Evolutionary conservation across 2,888 invertebrate genomes (phyloP).

Genomic region (Leistus spinibarbis): DNA sequence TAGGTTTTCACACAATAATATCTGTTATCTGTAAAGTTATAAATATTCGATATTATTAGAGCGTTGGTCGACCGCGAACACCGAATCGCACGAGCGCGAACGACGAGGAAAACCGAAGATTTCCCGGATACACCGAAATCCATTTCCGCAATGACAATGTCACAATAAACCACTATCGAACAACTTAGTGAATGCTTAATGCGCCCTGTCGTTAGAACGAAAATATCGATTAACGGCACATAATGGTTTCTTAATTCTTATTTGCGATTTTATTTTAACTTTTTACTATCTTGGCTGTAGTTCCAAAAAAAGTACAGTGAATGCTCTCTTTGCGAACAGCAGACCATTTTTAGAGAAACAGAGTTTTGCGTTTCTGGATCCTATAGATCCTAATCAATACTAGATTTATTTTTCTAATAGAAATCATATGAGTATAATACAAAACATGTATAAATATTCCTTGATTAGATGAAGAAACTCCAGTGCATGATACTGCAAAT

Average conservation of each 20-base stretch:
- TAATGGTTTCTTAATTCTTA: too few relatives aligned
- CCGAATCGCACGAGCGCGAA: neutral
- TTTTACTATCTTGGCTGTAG: too few relatives aligned
- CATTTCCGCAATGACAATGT: neutral
- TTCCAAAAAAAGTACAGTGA: too few relatives aligned
- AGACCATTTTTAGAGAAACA: too few relatives aligned
- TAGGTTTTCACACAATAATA: neutral
- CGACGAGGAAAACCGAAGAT: neutral
- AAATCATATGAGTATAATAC: too few relatives aligned
- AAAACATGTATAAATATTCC: too few relatives aligned
- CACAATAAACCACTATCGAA: slow-evolving; percentile 1
- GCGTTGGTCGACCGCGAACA: neutral
- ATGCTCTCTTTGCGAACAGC: neutral
- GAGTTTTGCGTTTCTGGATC: too few relatives aligned
- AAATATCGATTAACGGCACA: neutral
- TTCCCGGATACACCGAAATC: neutral
- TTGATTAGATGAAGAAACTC: too few relatives aligned
- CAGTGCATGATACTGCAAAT: too few relatives aligned
- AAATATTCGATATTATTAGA: neutral
- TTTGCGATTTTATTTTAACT: too few relatives aligned
- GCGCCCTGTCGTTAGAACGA: neutral
- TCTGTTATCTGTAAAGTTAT: neutral
- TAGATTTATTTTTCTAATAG: too few relatives aligned
- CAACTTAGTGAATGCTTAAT: neutral
- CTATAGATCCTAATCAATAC: too few relatives aligned